Evolutionary conservation across 2,888 invertebrate species (phyloP), one percentile per base, ranked within the genome.

Genomic region (Oscheius sp.): DNA sequence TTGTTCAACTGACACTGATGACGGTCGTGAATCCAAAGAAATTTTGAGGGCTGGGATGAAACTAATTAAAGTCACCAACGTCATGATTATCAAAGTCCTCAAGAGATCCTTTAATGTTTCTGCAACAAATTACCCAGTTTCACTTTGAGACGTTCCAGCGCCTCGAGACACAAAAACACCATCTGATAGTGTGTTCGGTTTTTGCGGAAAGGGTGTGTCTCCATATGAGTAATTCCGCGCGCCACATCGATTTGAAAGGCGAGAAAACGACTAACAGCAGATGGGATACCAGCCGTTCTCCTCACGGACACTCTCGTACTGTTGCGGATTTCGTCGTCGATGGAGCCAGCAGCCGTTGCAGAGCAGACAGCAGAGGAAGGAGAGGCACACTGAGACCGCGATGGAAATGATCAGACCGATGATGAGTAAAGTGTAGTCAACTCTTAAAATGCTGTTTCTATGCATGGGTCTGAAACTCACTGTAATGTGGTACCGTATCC

Each of bases 261-360:
- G 21, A 21, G 21, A 21, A 65, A 51, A 60, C 35, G 77, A 85
- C 83, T 84, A 71, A 88, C 88, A 88, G 79, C 88, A 88, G 66
- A 88, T 82, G 11, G 88, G 88, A 74, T 87, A 87, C 77, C 83
- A 88, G 59, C 88, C 88, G 62, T 74, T 76, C 10, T 81, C 83
- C 48, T 63, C 42, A 62, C 86, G 79, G 33, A 88, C 88, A 78
- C 79, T 79, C 65, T 88, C 87, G 78, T 88, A 88, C 80, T 81
- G 79, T 65, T 88, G 84, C 42, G 88, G 88, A 62, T 88, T 87
- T 48, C 88, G 78, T 35, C 88, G 79, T 33, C 88, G 57, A 57
- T 87, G 87, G 37, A 88, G 82, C 87, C 88, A 88, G 72, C 88
- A 88, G 37, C 88, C 87, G 70, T 88, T 88, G 79, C 88, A 88